Evolutionary conservation across 2,113 vertebrate genomes (phyloP), one percentile per base, ranked within the genome.

Genomic region (Motacilla alba): DNA sequence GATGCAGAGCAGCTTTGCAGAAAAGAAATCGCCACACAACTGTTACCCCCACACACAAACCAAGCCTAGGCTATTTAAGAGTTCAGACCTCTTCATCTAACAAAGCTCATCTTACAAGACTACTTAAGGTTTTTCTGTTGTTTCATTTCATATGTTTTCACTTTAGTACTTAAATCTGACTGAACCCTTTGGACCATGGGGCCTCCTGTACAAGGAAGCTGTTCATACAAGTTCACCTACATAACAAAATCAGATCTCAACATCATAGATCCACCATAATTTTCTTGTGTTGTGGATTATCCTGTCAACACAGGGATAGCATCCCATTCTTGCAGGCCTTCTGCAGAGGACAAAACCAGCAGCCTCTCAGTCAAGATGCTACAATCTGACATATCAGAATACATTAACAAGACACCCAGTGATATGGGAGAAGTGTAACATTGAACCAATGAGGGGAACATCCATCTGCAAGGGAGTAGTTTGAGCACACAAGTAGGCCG

Each of bases 381-480:
- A 41, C 60, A 41, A 20, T 21, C 60, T 30, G 22, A 64, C 30
- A 62, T 1, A 76, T 37, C 4, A 87, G 41, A 83, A 41, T 7
- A 44, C 13, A 69, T 28, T 67, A 68, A 60, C 10, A 79, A 79
- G 13, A 47, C 33, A 80, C 76, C 4, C 35, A 19, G n/a, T 12
- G 47, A 67, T n/a, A 67, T 0, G 9, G 23, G 22, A 89, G 33
- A 35, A 72, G 15, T 8, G 3, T 22, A 35, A 64, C 1, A 1
- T 0, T 23, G 43, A 63, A 76, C 37, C 13, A 1, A 5, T 2
- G 11, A 63, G 30, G 30, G 33, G 24, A 86, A 59, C 0, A 1
- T 4, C 3, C 18, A 83, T 33, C 28, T 58, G 46, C 55, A 69
- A 62, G 50, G 16, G 13, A 37, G 3, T 3, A 83, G 14, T 3